phyloP scores from a whole-genome alignment of 1,140 invertebrate genomes.

The Halyomorpha halys region DNA sequence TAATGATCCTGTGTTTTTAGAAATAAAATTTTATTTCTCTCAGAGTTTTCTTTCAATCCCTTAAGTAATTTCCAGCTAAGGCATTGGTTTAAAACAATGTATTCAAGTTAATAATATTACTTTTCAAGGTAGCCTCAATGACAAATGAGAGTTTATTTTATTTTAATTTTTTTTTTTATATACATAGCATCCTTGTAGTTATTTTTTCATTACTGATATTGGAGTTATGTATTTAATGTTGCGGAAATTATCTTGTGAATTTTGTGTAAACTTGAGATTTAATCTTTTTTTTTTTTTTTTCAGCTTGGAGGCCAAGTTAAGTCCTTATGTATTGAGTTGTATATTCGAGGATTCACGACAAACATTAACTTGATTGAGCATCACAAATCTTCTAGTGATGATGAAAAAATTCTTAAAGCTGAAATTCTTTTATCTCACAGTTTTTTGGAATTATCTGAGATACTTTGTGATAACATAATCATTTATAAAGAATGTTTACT shows the following conservation, averaged over 20 bases:
- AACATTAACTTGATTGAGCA: constrained; percentile 66
- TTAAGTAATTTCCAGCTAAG: no score
- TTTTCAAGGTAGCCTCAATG: no score
- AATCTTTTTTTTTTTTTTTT: constrained; percentile 33
- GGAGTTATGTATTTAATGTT: no score
- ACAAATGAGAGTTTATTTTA: no score
- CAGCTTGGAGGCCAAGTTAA: constrained; percentile 51
- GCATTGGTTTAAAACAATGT: no score
- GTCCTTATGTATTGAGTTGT: constrained; percentile 57
- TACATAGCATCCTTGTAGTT: no score
- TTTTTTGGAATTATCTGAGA: constrained; percentile 47
- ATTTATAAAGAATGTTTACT: constrained; percentile 50
- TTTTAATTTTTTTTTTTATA: no score
- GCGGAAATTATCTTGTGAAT: not conserved
- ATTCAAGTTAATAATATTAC: no score
- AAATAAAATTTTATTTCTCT: no score
- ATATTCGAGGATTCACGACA: constrained; percentile 57
- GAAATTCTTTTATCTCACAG: constrained; percentile 44
- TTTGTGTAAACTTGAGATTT: not conserved
- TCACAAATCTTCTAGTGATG: constrained; percentile 47
- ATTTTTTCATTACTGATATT: no score
- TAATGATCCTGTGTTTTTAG: no score
- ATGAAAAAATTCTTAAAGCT: constrained; percentile 42
- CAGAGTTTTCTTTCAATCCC: no score
- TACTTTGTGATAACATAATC: constrained; percentile 40